Evolutionary conservation across 2,797 vertebrate genomes (phyloP), one percentile per base, ranked within the genome.

Genomic region (Acanthurus leucopareius): DNA sequence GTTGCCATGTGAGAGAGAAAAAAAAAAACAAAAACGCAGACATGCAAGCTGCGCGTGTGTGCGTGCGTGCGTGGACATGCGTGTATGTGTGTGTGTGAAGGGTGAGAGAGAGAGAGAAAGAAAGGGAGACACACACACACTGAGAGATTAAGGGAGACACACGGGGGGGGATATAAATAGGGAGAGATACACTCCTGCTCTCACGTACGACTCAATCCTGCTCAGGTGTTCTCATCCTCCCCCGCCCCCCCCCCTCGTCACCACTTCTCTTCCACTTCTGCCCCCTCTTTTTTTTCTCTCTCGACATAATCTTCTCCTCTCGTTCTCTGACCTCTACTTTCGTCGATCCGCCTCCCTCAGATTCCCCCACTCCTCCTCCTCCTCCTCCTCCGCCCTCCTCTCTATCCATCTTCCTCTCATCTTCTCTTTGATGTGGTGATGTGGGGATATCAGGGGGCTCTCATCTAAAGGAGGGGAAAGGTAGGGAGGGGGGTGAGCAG

Each of bases 391-490:
- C 63, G 56, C 76, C 61, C 54, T 44, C 47, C 68, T 20, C 76
- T 70, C 48, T 25, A 72, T 84, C 84, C 73, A 86, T 88, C 89
- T 79, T 71, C 78, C 85, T 90, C 87, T 91, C 92, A 90, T 88
- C 89, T 86, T 35, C 5, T 59, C 92, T 94, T 95, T 94, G 91
- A 94, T 92, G 91, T 91, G 83, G 56, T 79, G 86, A 92, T 85
- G 76, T 51, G 14, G 79, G 90, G 91, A 86, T 93, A 91, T 93
- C 89, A 89, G 58, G 80, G 38, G 87, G 87, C 88, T 86, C 77
- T 84, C 10, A 74, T 90, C 83, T 79, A n/a, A n/a, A n/a, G 19
- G 73, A 76, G 75, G 83, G 79, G 73, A 65, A 72, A 79, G 85
- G 77, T 63, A 71, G n/a, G n/a, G n/a, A n/a, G n/a, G 69, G 76